Base-by-base conservation (phyloP, 2,888 invertebrate genomes). In the Cheilosia scutellata region DNA sequence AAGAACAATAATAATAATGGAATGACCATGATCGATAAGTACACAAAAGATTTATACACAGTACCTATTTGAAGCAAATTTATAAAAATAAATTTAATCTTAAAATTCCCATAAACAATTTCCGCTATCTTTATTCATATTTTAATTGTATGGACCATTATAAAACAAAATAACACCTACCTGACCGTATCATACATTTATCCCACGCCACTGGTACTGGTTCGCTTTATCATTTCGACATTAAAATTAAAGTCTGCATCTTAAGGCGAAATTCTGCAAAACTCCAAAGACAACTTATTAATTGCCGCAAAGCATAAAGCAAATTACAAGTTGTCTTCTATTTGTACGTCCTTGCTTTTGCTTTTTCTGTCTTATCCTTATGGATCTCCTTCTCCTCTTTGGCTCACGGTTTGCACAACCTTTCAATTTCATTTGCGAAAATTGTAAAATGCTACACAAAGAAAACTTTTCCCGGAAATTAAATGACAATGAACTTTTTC, bases 401-500 rank as follows among this genome's bases (percentile, higher is more conserved):
- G 11, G 37, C 53, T 42, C 27, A 29, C 5, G 25, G 9, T 63
- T 68, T 20, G 5, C 37, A 6, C 51, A 70, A 60, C 65, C 80
- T 80, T 80, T 84, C 75, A 84, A 80, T 84, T 80, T 75, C 84
- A 71, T 84, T 80, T 84, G 58, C 9, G 70, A 80, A 84, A 65
- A 75, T 47, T 84, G 63, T 80, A 80, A 80, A 76, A 84, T 71
- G 58, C 47, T 80, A 65, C 75, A 84, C 80, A 84, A 80, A 84
- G 84, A 80, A 76, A 84, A 84, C 60, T 80, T 84, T 84, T 65
- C 4, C 58, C 75, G 70, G 84, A 84, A 84, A 84, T 84, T 71
- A 80, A 84, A 80, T 84, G 84, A 80, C 84, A 84, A 80, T 80
- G 80, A 84, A 84, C 80, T 84, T 84, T 84, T 84, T 65, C 40